Evolutionary conservation across 1,140 invertebrate species (phyloP).

Genomic region (Oppia nitens): DNA sequence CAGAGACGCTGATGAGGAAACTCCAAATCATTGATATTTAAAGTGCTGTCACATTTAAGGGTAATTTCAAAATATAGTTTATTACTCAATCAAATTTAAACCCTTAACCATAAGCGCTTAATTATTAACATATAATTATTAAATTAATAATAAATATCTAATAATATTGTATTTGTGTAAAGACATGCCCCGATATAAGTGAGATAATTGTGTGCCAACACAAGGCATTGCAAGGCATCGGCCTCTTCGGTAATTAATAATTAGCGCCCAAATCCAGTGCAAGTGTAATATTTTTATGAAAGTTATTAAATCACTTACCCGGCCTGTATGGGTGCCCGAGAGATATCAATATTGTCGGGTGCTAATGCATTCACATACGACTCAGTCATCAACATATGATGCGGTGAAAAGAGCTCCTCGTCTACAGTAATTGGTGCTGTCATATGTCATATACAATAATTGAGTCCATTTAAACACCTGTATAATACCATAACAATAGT

Average conservation of each 20-base stretch:
- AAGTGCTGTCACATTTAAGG: not conserved
- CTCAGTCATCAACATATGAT: constrained; percentile 30
- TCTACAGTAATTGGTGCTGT: constrained; percentile 38
- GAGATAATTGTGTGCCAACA: not conserved
- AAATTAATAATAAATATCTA: too few species aligned
- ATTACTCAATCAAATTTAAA: not conserved
- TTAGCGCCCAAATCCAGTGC: not conserved
- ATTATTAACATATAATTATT: not conserved
- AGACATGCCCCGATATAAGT: too few species aligned
- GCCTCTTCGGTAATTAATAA: not conserved
- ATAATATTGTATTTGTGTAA: too few species aligned
- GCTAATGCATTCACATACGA: constrained; percentile 40
- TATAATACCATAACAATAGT: not conserved
- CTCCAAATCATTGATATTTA: not conserved
- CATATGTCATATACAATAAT: not conserved
- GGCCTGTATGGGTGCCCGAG: constrained; percentile 60
- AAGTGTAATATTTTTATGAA: constrained; percentile 1
- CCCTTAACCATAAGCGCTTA: not conserved
- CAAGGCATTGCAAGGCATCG: not conserved
- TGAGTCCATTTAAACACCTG: not conserved
- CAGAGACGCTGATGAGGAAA: not conserved
- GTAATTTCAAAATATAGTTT: not conserved
- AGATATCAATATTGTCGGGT: constrained; percentile 73
- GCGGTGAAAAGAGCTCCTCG: constrained; percentile 44
- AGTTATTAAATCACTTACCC: constrained; percentile 44